A percentile compares a stretch with the other conserved stretches of the same genome.
These are phyloP conservation scores for Verasper variegatus DNA, from an alignment of 2,113 vertebrate genomes.

Conservation along the genomic window DNA sequence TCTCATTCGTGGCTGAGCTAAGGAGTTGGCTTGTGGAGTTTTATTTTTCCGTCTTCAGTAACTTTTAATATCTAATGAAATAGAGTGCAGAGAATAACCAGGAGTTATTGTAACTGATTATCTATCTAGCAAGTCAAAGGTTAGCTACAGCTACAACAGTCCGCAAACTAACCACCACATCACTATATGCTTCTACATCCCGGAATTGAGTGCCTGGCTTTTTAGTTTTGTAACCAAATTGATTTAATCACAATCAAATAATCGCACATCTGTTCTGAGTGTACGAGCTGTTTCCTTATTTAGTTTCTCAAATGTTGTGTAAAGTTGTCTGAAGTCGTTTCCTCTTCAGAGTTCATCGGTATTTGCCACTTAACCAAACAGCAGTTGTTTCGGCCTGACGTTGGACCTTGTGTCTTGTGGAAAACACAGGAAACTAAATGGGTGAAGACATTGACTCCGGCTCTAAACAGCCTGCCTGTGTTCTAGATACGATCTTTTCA, in stretches of 20 bases:
- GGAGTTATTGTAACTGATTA: too few species aligned
- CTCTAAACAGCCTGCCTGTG: constrained; percentile 19
- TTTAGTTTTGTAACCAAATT: too few species aligned
- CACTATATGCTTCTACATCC: too few species aligned
- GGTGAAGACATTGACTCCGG: background rate
- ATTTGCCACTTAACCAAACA: background rate
- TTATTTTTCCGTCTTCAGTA: too few species aligned
- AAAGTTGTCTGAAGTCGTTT: background rate
- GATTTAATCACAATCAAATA: background rate
- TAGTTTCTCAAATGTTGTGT: background rate
- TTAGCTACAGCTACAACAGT: too few species aligned
- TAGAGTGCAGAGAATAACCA: too few species aligned
- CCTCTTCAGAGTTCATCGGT: background rate
- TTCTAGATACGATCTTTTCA: constrained; percentile 60
- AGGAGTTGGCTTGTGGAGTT: too few species aligned
- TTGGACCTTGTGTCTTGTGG: background rate
- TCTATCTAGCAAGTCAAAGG: too few species aligned
- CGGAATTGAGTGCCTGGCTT: too few species aligned
- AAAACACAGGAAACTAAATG: background rate
- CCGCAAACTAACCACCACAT: too few species aligned
- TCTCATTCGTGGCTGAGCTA: too few species aligned
- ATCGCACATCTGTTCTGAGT: background rate
- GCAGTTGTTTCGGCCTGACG: background rate
- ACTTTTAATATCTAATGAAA: too few species aligned
- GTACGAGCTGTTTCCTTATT: background rate